Conservation (phyloP, 2,113 vertebrate species). For the Crotalus viridis region DNA sequence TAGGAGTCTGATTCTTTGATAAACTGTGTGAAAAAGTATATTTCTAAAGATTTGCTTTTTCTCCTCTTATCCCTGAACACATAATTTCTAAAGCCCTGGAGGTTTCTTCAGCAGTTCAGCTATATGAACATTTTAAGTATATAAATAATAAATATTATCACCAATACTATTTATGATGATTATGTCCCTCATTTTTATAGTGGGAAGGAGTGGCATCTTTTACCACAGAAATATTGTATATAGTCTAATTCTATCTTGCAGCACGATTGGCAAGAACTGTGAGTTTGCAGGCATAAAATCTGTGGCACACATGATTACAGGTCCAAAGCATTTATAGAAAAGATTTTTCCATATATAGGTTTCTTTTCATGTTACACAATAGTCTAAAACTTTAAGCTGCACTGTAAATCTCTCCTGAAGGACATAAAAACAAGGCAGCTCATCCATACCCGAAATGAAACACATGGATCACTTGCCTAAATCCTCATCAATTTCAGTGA, state of each 20-base stretch:
- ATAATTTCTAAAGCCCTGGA: not conserved
- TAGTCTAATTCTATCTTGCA: not conserved
- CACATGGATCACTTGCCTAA: slow-evolving; percentile 23
- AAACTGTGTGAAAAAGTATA: not conserved
- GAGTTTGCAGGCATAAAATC: not conserved
- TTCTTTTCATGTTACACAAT: not conserved
- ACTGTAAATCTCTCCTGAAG: slow-evolving; percentile 20
- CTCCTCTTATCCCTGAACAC: not conserved
- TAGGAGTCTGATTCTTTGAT: not conserved
- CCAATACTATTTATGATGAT: not conserved
- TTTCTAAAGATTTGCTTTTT: not conserved
- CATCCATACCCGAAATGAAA: slow-evolving; percentile 20
- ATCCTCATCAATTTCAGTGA: slow-evolving; percentile 20
- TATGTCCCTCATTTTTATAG: not conserved
- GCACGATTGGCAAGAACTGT: slow-evolving; percentile 3
- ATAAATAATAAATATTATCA: not conserved
- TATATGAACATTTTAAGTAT: not conserved
- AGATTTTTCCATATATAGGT: not conserved
- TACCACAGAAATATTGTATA: not conserved
- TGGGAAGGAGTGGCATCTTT: not conserved
- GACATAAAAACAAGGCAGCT: slow-evolving; percentile 22
- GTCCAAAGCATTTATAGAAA: not conserved
- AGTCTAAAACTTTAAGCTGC: slow-evolving; percentile 23
- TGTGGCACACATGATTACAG: not conserved
- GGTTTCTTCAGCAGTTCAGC: not conserved